phyloP scores from a whole-genome alignment of 2,888 invertebrate species.

The Liodrosophila aerea region DNA sequence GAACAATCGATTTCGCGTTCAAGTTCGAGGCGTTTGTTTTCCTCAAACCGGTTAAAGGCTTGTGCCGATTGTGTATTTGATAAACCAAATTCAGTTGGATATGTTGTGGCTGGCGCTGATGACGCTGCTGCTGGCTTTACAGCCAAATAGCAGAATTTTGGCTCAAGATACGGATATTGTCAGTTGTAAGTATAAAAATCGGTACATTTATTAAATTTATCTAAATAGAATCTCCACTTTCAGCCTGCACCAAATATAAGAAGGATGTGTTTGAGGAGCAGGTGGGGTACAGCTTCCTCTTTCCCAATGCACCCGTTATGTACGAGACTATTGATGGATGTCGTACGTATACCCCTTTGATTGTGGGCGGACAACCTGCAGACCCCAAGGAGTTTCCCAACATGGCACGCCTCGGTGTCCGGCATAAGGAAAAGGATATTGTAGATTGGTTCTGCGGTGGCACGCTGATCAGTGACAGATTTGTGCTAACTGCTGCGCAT shows the following conservation, averaged over 20 bases:
- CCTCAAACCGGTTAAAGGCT: slow-evolving; percentile 39
- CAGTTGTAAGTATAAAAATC: slow-evolving; percentile 33
- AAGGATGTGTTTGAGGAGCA: slow-evolving; percentile 60
- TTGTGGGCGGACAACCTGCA: slow-evolving; percentile 75
- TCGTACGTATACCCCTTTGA: slow-evolving; percentile 81
- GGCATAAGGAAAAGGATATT: background rate
- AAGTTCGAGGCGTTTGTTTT: slow-evolving; percentile 25
- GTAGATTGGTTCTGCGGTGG: slow-evolving; percentile 77
- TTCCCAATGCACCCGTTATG: slow-evolving; percentile 49
- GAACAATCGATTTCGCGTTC: slow-evolving; percentile 6
- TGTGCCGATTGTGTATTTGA: slow-evolving; percentile 25
- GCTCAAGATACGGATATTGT: slow-evolving; percentile 21
- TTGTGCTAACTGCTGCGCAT: slow-evolving; percentile 65
- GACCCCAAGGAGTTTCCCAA: slow-evolving; percentile 78
- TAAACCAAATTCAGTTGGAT: slow-evolving; percentile 26
- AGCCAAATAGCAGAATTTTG: slow-evolving; percentile 2
- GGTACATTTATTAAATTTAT: background rate
- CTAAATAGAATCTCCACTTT: no score
- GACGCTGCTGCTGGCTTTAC: slow-evolving; percentile 8
- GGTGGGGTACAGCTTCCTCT: slow-evolving; percentile 53
- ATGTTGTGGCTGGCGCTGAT: slow-evolving; percentile 41
- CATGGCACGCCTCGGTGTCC: slow-evolving; percentile 61
- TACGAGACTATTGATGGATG: slow-evolving; percentile 61
- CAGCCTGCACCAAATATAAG: slow-evolving; percentile 65
- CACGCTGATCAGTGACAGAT: slow-evolving; percentile 63